Evolutionary conservation across 1,140 invertebrate species (phyloP).

Genomic region (Panulirus ornatus): DNA sequence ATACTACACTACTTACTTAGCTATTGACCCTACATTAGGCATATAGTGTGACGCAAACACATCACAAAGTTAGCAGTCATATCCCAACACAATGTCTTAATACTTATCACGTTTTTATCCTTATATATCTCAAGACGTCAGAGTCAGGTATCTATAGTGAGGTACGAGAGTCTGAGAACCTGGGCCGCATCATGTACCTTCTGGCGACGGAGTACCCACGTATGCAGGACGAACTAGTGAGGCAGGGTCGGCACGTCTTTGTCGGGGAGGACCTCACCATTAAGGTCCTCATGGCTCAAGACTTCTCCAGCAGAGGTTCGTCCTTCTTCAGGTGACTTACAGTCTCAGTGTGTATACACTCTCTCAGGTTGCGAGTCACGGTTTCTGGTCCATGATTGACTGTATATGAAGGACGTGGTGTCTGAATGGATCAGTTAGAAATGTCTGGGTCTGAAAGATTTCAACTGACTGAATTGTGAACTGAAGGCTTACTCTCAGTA

Average conservation of each 20-base stretch:
- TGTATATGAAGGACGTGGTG: no score
- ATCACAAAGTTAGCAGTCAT: neutral
- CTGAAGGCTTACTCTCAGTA: no score
- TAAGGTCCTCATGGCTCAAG: slow-evolving; percentile 21
- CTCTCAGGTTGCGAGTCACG: no score
- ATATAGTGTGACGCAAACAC: no score
- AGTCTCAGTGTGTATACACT: no score
- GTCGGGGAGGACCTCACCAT: slow-evolving; percentile 7
- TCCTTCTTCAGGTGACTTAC: no score
- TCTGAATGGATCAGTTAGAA: no score
- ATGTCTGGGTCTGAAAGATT: no score
- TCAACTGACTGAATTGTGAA: no score
- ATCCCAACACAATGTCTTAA: neutral
- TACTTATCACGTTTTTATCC: neutral
- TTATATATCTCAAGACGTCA: neutral
- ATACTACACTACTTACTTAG: no score
- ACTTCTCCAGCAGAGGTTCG: slow-evolving; percentile 35
- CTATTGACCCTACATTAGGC: no score
- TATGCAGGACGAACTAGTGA: neutral
- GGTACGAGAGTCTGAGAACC: slow-evolving; percentile 18
- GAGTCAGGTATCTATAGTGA: slow-evolving; percentile 2
- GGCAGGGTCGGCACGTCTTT: neutral
- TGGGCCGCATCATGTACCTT: neutral
- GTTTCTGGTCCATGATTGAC: no score
- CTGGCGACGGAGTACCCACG: neutral